Base-by-base conservation (phyloP, 2,888 invertebrate species). In the Ormyrus thymus region DNA sequence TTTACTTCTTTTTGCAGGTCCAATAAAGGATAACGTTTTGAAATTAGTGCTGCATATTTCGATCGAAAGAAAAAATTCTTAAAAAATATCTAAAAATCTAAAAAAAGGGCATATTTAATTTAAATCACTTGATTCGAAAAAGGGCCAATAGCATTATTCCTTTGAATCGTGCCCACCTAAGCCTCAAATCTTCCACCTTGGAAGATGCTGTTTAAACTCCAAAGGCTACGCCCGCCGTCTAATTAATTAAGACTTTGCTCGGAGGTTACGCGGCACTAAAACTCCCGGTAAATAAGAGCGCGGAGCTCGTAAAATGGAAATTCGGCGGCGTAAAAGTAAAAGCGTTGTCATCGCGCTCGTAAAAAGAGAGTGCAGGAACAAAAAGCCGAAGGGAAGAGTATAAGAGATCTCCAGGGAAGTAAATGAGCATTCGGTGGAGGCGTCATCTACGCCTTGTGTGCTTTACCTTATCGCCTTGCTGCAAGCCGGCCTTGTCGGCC, bases 401-500 rank as follows among this genome's bases (percentile, higher is more conserved):
- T 45, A 50, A 15, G 50, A 13, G 29, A 29, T 29, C 29, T 29
- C 29, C 29, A 29, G n/a, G 53, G 51, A 43, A 66, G 50, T 50
- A 66, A 51, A 29, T 29, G 51, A 66, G 13, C 29, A 56, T 11
- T 11, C 7, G n/a, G n/a, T 10, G 11, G 13, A 56, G 13, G n/a
- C 7, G 1, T 10, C 9, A 13, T 29, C 29, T 53, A 13, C 11
- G 13, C 29, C 29, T 29, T 62, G 53, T 15, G 9, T 68, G 53
- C 76, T 82, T 87, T 91, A 95, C 95, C 93, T 96, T 96, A 91
- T 97, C 96, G 85, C 97, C 97, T 90, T 96, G 96, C 86, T 95
- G 94, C 82, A 98, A 92, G 71, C 97, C 97, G 69, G 95, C 96
- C 87, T 96, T 94, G 90, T 97, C 97, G 0, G 98, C 98, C 46